Percentiles rank a stretch among this genome's conserved stretches.
Conservation (phyloP, 1,140 invertebrate genomes). For the Paralvinella palmiformis region DNA sequence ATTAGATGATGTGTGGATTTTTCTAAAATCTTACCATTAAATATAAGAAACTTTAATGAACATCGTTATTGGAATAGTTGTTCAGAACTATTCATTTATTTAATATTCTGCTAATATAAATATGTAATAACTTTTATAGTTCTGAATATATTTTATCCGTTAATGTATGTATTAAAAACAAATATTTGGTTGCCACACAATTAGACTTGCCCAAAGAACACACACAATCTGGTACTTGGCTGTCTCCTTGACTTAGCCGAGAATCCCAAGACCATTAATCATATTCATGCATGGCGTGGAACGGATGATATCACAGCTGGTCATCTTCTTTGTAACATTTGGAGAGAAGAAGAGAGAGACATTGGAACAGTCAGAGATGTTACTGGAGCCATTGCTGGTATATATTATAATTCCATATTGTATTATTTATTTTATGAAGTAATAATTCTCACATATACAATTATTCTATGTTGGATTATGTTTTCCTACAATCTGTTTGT, state of each 20-base stretch:
- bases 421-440: no score
- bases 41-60: no score
- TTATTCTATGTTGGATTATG: no score
- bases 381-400: slow-evolving; percentile 35
- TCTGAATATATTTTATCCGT: background rate
- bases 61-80: no score
- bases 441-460: no score
- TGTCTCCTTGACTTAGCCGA: slow-evolving; percentile 48
- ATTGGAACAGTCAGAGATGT: slow-evolving; percentile 41
- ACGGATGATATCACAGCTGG: slow-evolving; percentile 36
- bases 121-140: background rate
- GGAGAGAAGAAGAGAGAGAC: slow-evolving; percentile 46
- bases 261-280: slow-evolving; percentile 45
- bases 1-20: no score
- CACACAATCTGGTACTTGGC: slow-evolving; percentile 48
- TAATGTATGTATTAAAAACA: background rate
- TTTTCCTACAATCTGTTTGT: no score
- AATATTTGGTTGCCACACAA: background rate
- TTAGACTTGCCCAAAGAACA: slow-evolving; percentile 43
- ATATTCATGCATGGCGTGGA: slow-evolving; percentile 46
- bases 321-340: slow-evolving; percentile 49
- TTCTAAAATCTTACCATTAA: no score
- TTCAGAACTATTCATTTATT: no score
- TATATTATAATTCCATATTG: background rate
- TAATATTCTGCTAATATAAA: background rate